Evolutionary conservation across 2,113 vertebrate species (phyloP).

Genomic region (Hymenochirus boettgeri): DNA sequence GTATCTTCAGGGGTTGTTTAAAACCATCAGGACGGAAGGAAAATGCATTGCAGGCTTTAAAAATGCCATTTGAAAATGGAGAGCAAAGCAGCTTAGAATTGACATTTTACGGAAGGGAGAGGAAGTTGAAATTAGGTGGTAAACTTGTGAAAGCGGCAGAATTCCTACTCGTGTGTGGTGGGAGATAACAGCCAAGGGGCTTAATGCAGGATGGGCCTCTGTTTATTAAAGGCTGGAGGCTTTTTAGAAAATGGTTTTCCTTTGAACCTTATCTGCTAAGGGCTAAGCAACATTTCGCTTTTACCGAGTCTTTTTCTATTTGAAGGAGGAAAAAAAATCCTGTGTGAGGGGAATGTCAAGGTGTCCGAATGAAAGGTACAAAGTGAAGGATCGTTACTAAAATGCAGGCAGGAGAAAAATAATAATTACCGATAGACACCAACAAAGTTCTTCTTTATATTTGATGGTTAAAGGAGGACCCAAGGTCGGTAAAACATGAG

Average conservation of each 20-base stretch:
- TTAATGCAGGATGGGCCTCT: conserved; percentile 22
- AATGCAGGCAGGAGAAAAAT: background rate
- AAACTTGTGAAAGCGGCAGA: conserved; percentile 48
- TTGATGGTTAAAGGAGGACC: background rate
- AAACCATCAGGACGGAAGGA: background rate
- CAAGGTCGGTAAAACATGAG: too few species aligned
- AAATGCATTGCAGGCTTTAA: conserved; percentile 1
- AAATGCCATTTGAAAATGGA: conserved; percentile 45
- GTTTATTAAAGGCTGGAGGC: conserved; percentile 45
- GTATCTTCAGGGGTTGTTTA: conserved; percentile 34
- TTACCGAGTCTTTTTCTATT: conserved; percentile 50
- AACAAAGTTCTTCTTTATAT: background rate
- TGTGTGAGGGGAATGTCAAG: conserved; percentile 56
- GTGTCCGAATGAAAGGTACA: conserved; percentile 36
- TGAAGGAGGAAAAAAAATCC: conserved; percentile 58
- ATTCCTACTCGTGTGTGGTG: conserved; percentile 47
- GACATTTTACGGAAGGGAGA: conserved; percentile 45
- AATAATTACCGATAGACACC: background rate
- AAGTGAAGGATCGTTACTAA: background rate
- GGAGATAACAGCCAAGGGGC: conserved; percentile 54
- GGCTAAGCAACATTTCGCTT: conserved; percentile 51
- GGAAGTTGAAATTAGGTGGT: conserved; percentile 20
- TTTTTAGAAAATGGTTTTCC: conserved; percentile 51
- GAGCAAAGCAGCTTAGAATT: conserved; percentile 45
- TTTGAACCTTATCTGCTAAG: conserved; percentile 64